Base-by-base conservation (phyloP, 23 tunicate genomes). In the Styela clava region DNA sequence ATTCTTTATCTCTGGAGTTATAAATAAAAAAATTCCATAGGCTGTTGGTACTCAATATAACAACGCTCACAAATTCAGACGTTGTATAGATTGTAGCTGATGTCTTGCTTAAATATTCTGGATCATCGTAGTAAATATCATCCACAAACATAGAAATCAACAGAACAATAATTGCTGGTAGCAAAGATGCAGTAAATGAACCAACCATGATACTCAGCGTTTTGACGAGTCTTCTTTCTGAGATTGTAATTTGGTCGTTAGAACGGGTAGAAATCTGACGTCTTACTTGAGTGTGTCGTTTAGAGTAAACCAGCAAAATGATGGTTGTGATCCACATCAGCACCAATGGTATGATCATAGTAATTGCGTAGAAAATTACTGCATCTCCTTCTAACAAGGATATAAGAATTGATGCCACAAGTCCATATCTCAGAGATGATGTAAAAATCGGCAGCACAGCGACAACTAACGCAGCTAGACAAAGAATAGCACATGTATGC, bases 191-290 rank as follows among this genome's bases (percentile, higher is more conserved):
- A 22, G 82, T 80, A 68, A 85, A 89, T 2, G 74, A 86, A 9
- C 89, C 89, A 7, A 89, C 95, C 95, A 89, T 89, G 16, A 89
- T 69, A 21, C 76, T 81, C 28, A 89, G 87, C 2, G 95, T 89
- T 9, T 71, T 73, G n/a, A 84, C 86, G 19, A 89, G 83, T 25
- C 82, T 73, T 31, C 63, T 67, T 74, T 89, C 95, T 33, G 35
- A 21, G 18, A 74, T 65, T 22, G 31, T 69, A 0, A 69, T 69
- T 74, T 74, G 86, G 1, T 61, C 29, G 22, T 70, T 31, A 3
- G 37, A 64, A 19, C 64, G 28, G 31, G 62, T 36, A n/a, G 74
- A 34, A 27, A 37, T 16, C 1, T 70, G 64, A 24, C 74, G 52
- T 62, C 85, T 64, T 35, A 34, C 69, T n/a, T 34, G 23, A 5